Conservation (phyloP, 2,113 vertebrate genomes). For the Callionymus lyra region DNA sequence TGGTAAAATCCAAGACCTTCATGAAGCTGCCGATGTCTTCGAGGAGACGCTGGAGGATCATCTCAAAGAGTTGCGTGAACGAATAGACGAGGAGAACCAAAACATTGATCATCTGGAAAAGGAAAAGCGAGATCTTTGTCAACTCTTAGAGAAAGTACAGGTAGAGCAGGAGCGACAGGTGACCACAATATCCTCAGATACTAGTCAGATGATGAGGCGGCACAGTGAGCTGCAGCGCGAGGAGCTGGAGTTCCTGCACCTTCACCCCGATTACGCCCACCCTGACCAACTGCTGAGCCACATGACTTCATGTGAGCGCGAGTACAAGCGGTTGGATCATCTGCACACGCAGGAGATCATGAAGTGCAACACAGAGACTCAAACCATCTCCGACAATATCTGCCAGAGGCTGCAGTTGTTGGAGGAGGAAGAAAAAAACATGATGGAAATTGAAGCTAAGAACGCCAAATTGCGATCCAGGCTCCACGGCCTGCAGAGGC, state of each 20-base stretch:
- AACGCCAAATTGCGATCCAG: slow-evolving; percentile 15
- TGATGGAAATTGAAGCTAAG: slow-evolving; percentile 35
- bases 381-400: slow-evolving; percentile 8
- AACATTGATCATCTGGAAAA: slow-evolving; percentile 19
- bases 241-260: slow-evolving; percentile 22
- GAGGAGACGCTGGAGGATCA: slow-evolving; percentile 22
- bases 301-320: slow-evolving; percentile 6
- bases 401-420: slow-evolving; percentile 38
- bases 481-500: slow-evolving; percentile 13
- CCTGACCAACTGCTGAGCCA: slow-evolving; percentile 13
- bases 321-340: slow-evolving; percentile 14
- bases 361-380: background rate
- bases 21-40: slow-evolving; percentile 23
- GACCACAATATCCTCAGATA: slow-evolving; percentile 20
- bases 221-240: slow-evolving; percentile 36
- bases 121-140: slow-evolving; percentile 19
- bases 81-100: slow-evolving; percentile 22
- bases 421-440: slow-evolving; percentile 20
- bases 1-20: slow-evolving; percentile 33
- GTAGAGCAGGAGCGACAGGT: slow-evolving; percentile 30
- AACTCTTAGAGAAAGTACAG: slow-evolving; percentile 19
- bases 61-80: slow-evolving; percentile 18
- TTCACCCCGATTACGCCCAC: slow-evolving; percentile 12
- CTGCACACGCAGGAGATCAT: slow-evolving; percentile 8
- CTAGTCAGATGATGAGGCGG: slow-evolving; percentile 9